Conservation (phyloP, 2,888 invertebrate genomes). For the Lepidocyrtoides sp. region DNA sequence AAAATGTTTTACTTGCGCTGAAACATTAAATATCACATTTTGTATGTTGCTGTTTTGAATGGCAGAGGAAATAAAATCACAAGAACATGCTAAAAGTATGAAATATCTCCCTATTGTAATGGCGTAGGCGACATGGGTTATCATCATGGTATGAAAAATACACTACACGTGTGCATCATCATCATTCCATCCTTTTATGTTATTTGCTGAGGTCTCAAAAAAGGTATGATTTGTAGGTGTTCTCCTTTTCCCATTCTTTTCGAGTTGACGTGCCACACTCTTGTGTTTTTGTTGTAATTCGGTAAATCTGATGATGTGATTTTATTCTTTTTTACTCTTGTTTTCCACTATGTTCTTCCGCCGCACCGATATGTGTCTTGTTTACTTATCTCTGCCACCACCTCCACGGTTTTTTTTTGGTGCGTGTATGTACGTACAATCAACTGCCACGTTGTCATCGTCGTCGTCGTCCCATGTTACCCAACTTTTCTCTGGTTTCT, state of each 20-base stretch:
- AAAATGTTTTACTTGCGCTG: background rate
- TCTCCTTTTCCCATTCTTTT: conserved; percentile 16
- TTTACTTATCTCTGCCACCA: background rate
- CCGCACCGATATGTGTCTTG: conserved; percentile 6
- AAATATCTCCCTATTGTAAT: conserved; percentile 27
- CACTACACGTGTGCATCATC: conserved; percentile 28
- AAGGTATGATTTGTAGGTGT: conserved; percentile 47
- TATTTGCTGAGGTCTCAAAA: background rate
- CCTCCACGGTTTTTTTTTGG: background rate
- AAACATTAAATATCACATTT: conserved; percentile 18
- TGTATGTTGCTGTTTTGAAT: background rate
- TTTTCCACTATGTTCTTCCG: conserved; percentile 29
- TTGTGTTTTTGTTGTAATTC: conserved; percentile 69
- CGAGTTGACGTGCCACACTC: conserved; percentile 64
- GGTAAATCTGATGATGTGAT: conserved; percentile 73
- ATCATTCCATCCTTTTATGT: conserved; percentile 14
- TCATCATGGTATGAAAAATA: conserved; percentile 5
- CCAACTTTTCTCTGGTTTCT: conserved; percentile 46
- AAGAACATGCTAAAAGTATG: conserved; percentile 17
- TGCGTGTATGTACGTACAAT: conserved; percentile 15
- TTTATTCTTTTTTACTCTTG: conserved; percentile 50
- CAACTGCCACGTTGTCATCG: background rate
- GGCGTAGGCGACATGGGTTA: conserved; percentile 27
- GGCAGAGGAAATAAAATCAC: background rate
- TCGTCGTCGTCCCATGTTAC: conserved; percentile 47